phyloP scores from a whole-genome alignment of 30 jellyfish, hydroid and myxozoan species.

The Aurelia sp. region DNA sequence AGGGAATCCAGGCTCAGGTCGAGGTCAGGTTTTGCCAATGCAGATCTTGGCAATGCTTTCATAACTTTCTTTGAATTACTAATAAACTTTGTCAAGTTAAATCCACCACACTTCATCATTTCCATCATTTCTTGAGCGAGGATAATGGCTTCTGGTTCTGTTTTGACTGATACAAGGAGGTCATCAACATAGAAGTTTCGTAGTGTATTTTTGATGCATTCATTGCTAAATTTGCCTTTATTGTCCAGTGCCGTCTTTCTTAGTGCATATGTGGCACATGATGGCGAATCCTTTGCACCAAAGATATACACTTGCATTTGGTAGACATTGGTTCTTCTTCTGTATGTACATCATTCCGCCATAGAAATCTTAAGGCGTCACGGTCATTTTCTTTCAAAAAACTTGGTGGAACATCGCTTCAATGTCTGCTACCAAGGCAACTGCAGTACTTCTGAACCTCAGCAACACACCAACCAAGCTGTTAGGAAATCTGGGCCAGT shows the following conservation, averaged over 20 bases:
- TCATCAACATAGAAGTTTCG: not conserved
- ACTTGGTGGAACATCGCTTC: slow-evolving; percentile 66
- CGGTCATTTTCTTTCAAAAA: not conserved
- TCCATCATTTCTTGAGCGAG: not conserved
- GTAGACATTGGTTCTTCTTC: not conserved
- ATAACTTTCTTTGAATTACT: not conserved
- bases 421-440: not conserved
- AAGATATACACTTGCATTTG: slow-evolving; percentile 35
- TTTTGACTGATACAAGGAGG: not conserved
- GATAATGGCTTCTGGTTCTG: not conserved
- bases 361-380: slow-evolving; percentile 41
- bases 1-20: not conserved
- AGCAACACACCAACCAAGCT: no score
- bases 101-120: slow-evolving; percentile 2
- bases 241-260: not conserved
- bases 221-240: not conserved
- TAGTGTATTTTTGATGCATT: not conserved
- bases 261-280: slow-evolving; percentile 28
- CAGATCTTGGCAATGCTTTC: slow-evolving; percentile 13
- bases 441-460: no score
- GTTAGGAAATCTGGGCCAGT: no score
- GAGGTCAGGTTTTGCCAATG: not conserved
- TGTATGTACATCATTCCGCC: slow-evolving; percentile 17
- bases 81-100: slow-evolving; percentile 1
- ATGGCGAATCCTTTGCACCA: slow-evolving; percentile 57